Percentiles rank a stretch among this genome's conserved stretches.
Conservation (phyloP, 1,140 invertebrate genomes). For the Apolygus lucorum region DNA sequence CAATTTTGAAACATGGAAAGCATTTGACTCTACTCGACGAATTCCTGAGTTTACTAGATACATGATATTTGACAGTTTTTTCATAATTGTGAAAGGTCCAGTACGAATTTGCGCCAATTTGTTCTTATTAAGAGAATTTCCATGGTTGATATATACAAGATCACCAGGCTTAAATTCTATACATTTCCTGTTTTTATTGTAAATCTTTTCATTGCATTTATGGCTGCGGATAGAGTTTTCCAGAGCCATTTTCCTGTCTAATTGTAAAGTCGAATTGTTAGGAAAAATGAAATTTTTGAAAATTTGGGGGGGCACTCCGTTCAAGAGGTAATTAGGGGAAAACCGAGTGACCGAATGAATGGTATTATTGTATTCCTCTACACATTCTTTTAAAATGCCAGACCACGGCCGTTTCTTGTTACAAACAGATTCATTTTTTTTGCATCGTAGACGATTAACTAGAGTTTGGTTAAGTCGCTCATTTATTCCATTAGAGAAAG, state of each 20-base stretch:
- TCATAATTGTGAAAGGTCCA: not conserved
- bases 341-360: not conserved
- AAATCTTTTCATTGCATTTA: not conserved
- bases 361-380: not conserved
- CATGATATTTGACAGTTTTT: too few species aligned
- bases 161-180: not conserved
- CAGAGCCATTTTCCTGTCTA: too few species aligned
- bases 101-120: not conserved
- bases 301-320: not conserved
- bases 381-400: constrained; percentile 1
- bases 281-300: too few species aligned
- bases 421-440: not conserved
- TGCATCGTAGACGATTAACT: not conserved
- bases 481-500: not conserved
- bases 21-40: not conserved
- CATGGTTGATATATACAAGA: not conserved
- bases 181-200: not conserved
- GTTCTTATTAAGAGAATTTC: not conserved
- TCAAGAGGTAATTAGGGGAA: not conserved
- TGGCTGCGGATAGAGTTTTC: not conserved
- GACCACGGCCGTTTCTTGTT: not conserved
- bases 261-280: too few species aligned
- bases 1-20: not conserved
- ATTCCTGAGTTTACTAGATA: too few species aligned
- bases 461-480: not conserved